Conservation (phyloP, 2,888 invertebrate genomes). For the Exephanes ischioxanthus region DNA sequence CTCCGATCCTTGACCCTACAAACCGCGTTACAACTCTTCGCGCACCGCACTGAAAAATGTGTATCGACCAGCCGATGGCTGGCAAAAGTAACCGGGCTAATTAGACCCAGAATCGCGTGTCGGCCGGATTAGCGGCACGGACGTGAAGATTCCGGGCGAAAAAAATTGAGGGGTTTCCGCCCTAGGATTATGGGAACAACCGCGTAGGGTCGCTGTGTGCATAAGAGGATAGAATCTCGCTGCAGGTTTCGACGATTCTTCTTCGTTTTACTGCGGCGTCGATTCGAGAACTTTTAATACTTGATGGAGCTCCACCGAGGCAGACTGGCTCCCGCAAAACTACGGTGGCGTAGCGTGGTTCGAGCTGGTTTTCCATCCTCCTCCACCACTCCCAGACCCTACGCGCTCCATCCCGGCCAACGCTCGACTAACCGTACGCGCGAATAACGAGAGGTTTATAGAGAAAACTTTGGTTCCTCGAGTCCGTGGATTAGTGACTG, state of each 20-base stretch:
- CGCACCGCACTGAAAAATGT: conserved; percentile 56
- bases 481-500: conserved; percentile 68
- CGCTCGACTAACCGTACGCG: conserved; percentile 52
- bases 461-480: conserved; percentile 68
- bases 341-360: conserved; percentile 44
- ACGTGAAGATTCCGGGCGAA: conserved; percentile 29
- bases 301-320: conserved; percentile 73
- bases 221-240: conserved; percentile 74
- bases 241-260: conserved; percentile 75
- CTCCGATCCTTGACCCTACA: conserved; percentile 55
- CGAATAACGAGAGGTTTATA: conserved; percentile 70
- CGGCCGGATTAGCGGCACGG: conserved; percentile 40
- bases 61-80: conserved; percentile 58
- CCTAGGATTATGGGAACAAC: conserved; percentile 42
- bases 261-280: conserved; percentile 74
- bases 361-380: conserved; percentile 48
- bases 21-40: conserved; percentile 23
- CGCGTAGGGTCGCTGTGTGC: conserved; percentile 35
- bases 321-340: conserved; percentile 38
- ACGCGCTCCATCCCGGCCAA: neutral
- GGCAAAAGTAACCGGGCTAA: conserved; percentile 29
- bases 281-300: conserved; percentile 81
- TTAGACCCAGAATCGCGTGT: conserved; percentile 62
- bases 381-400: conserved; percentile 11
- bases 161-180: conserved; percentile 12